Evolutionary conservation across 2,888 invertebrate species (phyloP).

Genomic region (Hoplodrina blanda): DNA sequence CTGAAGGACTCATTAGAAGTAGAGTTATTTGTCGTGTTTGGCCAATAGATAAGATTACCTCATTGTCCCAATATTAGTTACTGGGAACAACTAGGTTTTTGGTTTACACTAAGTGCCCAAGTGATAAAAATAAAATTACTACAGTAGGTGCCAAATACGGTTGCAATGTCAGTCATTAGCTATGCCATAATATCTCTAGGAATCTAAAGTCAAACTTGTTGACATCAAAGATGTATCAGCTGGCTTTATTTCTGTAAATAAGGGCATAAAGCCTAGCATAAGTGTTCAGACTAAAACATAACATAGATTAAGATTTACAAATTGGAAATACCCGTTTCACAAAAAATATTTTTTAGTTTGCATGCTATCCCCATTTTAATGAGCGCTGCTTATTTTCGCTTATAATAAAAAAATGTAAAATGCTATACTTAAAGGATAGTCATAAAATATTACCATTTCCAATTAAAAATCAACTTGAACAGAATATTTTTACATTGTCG

Average conservation of each 20-base stretch:
- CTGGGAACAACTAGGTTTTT: constrained; percentile 17
- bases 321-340: background rate
- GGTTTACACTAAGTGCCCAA: constrained; percentile 17
- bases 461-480: background rate
- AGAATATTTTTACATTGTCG: no score
- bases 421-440: background rate
- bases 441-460: background rate
- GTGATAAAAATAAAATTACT: constrained; percentile 26
- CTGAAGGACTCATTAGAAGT: constrained; percentile 95
- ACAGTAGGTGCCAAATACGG: constrained; percentile 4
- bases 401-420: background rate
- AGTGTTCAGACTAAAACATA: background rate
- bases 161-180: background rate
- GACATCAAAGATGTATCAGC: background rate
- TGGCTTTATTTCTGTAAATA: constrained; percentile 14
- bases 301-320: background rate
- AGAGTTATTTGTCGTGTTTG: constrained; percentile 95
- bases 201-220: background rate
- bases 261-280: background rate
- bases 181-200: background rate
- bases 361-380: no score
- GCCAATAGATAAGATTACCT: constrained; percentile 91
- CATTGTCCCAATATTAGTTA: constrained; percentile 72
- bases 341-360: background rate
- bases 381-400: background rate